Percentiles rank a stretch among this genome's conserved stretches.
Evolutionary conservation across 2,888 invertebrate genomes (phyloP).

Genomic region (Apotomis capreana): DNA sequence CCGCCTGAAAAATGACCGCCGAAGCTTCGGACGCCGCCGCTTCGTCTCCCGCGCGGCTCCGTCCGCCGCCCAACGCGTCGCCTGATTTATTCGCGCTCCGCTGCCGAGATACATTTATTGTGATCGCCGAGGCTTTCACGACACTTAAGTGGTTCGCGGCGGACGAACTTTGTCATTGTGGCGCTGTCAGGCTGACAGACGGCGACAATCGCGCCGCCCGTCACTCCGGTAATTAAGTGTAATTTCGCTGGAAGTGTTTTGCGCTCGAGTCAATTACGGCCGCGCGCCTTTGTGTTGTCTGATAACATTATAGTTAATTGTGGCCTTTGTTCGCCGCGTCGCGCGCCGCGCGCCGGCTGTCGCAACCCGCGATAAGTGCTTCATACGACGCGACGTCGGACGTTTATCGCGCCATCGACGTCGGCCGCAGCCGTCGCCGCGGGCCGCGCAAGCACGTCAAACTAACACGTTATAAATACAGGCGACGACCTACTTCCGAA

Average conservation of each 20-base stretch:
- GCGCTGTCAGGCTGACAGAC: conserved; percentile 26
- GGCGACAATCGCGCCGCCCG: conserved; percentile 14
- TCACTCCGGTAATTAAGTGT: conserved; percentile 31
- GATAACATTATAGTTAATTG: conserved; percentile 35
- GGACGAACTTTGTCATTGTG: conserved; percentile 37
- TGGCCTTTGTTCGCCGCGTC: conserved; percentile 1
- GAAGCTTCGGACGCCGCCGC: neutral
- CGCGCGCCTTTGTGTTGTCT: conserved; percentile 29
- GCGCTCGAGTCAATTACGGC: conserved; percentile 29
- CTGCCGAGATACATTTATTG: conserved; percentile 25
- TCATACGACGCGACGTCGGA: neutral
- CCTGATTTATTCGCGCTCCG: neutral
- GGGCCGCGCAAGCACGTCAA: neutral
- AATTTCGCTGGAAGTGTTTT: conserved; percentile 26
- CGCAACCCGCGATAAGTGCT: neutral
- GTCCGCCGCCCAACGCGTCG: no score
- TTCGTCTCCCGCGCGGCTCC: neutral
- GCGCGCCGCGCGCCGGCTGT: neutral
- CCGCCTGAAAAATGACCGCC: conserved; percentile 6
- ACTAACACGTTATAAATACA: conserved; percentile 7
- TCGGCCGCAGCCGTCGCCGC: neutral
- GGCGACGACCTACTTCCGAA: conserved; percentile 17
- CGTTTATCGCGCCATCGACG: conserved; percentile 12
- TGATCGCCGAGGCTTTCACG: conserved; percentile 29
- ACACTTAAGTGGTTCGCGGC: conserved; percentile 29